Evolutionary conservation across 1,140 invertebrate genomes (phyloP), one percentile per base, ranked within the genome.

Genomic region (Heliothis virescens): DNA sequence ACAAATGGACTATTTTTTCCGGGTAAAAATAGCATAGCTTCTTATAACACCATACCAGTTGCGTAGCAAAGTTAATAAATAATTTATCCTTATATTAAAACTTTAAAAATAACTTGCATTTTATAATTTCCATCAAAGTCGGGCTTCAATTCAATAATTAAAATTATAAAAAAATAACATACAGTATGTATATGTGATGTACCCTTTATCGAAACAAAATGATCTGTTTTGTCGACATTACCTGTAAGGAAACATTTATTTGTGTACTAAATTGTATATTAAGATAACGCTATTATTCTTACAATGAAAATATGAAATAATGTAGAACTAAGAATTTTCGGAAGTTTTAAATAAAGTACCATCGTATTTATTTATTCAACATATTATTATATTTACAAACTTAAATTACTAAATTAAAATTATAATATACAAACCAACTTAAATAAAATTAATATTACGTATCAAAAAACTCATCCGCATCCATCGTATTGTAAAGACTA

Each of bases 191-290:
- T 41, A 63, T 16, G 7, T 41, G 29, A 63, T 63, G 62, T 63
- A 16, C 16, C 10, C 62, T 5, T 41, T 34, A 41, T 13, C 5
- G 52, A 3, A 15, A 53, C 12, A 53, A 15, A 16, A 53, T 16
- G 10, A 53, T 62, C 7, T n/a, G 34, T 63, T 63, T n/a, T 63
- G 34, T 63, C 62, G 34, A 63, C 26, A 63, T 63, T 63, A 63
- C 34, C n/a, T 63, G 7, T 63, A 63, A 63, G 62, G 62, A 63
- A 41, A 41, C 62, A 15, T 63, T 63, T 16, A 15, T 34, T 63
- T 63, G 7, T 63, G 15, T n/a, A 63, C 34, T 41, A 63, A 63
- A 63, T 47, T 63, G 41, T 63, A 10, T 53, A 63, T 63, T 16
- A 16, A 41, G n/a, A 16, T 63, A 47, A 16, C 41, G 62, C 62